Evolutionary conservation across 2,888 invertebrate genomes (phyloP), one percentile per base, ranked within the genome.

Genomic region (Erebia epiphron): DNA sequence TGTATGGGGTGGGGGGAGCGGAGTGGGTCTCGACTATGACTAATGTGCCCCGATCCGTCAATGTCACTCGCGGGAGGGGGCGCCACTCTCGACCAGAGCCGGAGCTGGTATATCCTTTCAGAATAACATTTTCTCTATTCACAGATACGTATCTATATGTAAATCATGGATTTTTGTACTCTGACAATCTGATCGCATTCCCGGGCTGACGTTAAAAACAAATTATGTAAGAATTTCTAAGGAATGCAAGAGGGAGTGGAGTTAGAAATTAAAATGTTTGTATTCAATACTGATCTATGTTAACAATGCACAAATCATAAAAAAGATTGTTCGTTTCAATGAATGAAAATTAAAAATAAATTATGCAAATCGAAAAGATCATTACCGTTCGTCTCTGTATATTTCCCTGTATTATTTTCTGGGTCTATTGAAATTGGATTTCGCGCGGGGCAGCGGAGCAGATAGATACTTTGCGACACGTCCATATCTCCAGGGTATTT

Each of bases 21-120:
- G 90, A 90, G 90, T 90, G 82, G 90, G 91, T 86, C 88, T 87
- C 91, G 93, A 94, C 94, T 95, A 95, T 95, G 95, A 95, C 95
- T 95, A 95, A 95, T 95, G 94, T 91, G 87, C 87, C 91, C 88
- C 95, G 94, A 95, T 95, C 94, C 94, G 95, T 95, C 95, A 95
- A 94, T 95, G 95, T 95, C 95, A 91, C 86, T 90, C 87, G 88
- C 86, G 89, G 89, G 84, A 81, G 87, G 90, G 88, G 88, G 88
- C 86, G 87, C 88, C 83, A 86, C 85, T 85, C 81, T 86, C 83
- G 81, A 73, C 87, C 91, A 91, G 92, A 89, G 90, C 82, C 90
- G 90, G 86, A 89, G 85, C 83, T 73, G 75, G 79, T 83, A 83
- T 86, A 88, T 89, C 88, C 90, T 91, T 90, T 90, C 84, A 83